Percentiles rank a stretch among this genome's conserved stretches.
Evolutionary conservation across 35 echinoderm and acorn worm species (phyloP).

Genomic region (Ophioderma brevispina): DNA sequence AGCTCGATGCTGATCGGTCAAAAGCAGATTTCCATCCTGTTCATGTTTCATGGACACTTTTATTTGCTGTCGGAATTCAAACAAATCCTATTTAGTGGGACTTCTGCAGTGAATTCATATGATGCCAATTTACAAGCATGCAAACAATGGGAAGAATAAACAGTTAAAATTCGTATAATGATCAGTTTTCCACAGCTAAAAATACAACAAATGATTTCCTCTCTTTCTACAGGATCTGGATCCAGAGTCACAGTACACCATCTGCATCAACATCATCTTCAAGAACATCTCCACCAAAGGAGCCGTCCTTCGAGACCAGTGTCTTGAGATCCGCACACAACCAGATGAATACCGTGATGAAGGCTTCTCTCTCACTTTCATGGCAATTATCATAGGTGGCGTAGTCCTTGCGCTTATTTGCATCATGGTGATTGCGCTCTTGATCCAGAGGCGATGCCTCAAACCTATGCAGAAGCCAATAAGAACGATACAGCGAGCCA

Average conservation of each 20-base stretch:
- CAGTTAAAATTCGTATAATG: too few species aligned
- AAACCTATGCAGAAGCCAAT: conserved; percentile 28
- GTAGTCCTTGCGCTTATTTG: conserved; percentile 49
- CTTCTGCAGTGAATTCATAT: too few species aligned
- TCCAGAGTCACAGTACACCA: conserved; percentile 75
- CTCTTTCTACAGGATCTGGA: conserved; percentile 65
- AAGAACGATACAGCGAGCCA: neutral
- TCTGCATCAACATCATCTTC: conserved; percentile 81
- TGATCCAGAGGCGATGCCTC: conserved; percentile 37
- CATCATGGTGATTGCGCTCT: conserved; percentile 53
- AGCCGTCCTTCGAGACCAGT: conserved; percentile 87
- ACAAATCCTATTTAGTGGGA: too few species aligned
- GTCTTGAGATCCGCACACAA: conserved; percentile 71
- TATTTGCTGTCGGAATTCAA: too few species aligned
- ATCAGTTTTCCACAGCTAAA: too few species aligned
- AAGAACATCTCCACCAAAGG: conserved; percentile 46
- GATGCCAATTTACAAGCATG: too few species aligned
- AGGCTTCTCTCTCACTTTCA: conserved; percentile 28
- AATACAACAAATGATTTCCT: neutral
- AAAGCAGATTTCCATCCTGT: neutral
- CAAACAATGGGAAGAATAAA: too few species aligned
- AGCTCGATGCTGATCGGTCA: too few species aligned
- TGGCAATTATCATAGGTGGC: conserved; percentile 56
- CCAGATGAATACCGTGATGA: neutral
- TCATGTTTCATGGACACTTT: neutral